phyloP scores from a whole-genome alignment of 2,113 vertebrate genomes.

The Amphiprion ocellaris region DNA sequence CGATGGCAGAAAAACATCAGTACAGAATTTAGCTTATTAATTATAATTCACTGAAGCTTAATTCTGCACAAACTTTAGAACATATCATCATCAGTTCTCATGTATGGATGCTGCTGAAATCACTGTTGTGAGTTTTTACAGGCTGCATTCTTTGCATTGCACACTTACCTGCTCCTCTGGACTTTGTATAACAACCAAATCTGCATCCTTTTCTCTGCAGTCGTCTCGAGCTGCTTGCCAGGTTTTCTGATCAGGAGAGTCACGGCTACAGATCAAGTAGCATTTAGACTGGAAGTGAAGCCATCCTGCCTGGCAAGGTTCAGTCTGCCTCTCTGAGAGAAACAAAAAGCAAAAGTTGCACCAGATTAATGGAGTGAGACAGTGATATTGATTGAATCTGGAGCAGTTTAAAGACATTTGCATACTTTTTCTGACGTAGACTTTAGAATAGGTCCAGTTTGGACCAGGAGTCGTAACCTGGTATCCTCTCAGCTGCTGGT shows the following conservation, averaged over 20 bases:
- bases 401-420: too few species aligned
- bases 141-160: too few species aligned
- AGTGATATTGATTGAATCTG: background rate
- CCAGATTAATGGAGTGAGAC: background rate
- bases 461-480: too few species aligned
- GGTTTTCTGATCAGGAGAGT: background rate
- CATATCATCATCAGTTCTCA: too few species aligned
- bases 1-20: background rate
- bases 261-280: background rate
- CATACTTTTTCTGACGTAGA: too few species aligned
- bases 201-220: background rate
- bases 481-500: too few species aligned
- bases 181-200: background rate
- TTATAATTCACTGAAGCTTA: too few species aligned
- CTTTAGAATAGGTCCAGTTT: too few species aligned
- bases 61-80: too few species aligned
- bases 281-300: conserved; percentile 14
- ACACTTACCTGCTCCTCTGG: conserved; percentile 1
- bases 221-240: conserved; percentile 16
- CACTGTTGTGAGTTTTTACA: too few species aligned
- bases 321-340: conserved; percentile 5
- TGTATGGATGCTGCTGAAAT: too few species aligned
- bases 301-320: conserved; percentile 1
- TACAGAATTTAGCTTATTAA: too few species aligned
- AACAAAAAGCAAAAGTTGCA: background rate